Percentiles rank a stretch among this genome's conserved stretches.
phyloP scores from a whole-genome alignment of 2,888 invertebrate species.

The Tenthredo livida region DNA sequence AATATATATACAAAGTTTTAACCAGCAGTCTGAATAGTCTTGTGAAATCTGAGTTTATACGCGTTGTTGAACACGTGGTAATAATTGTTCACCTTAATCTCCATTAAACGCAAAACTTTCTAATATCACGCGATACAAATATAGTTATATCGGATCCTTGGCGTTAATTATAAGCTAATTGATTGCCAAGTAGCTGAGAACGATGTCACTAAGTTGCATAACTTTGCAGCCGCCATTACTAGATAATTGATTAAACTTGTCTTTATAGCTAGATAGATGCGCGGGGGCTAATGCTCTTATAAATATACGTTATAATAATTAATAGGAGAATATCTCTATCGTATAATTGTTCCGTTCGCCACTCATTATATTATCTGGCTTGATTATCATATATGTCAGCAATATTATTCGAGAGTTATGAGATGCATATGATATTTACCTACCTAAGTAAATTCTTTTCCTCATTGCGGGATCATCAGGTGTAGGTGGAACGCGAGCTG shows the following conservation, averaged over 20 bases:
- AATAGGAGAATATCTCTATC: neutral
- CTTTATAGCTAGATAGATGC: neutral
- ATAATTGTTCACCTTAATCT: constrained; percentile 43
- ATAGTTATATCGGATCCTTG: constrained; percentile 31
- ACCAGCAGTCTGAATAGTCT: neutral
- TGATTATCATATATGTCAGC: neutral
- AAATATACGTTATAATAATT: neutral
- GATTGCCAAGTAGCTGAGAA: constrained; percentile 55
- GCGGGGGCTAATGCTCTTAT: constrained; percentile 8
- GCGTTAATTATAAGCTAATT: constrained; percentile 63
- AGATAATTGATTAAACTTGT: constrained; percentile 40
- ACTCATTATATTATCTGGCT: neutral
- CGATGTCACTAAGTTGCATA: constrained; percentile 48
- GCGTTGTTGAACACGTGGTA: constrained; percentile 9
- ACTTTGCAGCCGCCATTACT: constrained; percentile 37
- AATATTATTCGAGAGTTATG: neutral
- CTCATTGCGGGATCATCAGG: neutral
- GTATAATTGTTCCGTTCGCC: neutral
- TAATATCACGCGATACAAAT: constrained; percentile 53
- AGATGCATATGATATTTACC: neutral
- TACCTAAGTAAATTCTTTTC: neutral
- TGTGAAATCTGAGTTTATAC: constrained; percentile 26
- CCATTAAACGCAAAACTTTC: constrained; percentile 50
- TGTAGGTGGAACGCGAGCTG: neutral
- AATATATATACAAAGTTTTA: neutral